Percentiles rank a stretch among this genome's conserved stretches.
These are phyloP conservation scores for Cinclus mexicanus DNA, from an alignment of 2,113 vertebrate genomes.

Conservation along the genomic window DNA sequence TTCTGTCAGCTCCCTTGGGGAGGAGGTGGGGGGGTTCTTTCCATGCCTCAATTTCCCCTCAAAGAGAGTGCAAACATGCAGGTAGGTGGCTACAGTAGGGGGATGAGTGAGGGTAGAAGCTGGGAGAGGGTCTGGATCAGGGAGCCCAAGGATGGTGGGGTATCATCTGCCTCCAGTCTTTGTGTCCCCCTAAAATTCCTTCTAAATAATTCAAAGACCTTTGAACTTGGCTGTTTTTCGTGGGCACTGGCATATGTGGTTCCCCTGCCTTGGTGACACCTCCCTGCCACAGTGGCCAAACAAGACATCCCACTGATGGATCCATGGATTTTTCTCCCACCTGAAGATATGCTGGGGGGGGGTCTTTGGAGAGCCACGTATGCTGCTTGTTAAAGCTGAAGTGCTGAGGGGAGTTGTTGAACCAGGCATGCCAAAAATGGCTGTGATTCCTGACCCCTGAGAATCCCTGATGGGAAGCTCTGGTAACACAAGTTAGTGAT, in stretches of 20 bases:
- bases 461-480: not conserved
- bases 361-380: fast-evolving
- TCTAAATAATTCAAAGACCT: not conserved
- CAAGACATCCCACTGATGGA: not conserved
- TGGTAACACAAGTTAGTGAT: not conserved
- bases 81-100: not conserved
- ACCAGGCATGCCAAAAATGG: not conserved
- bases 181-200: not conserved
- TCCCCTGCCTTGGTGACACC: not conserved
- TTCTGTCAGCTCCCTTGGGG: fast-evolving
- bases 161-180: fast-evolving
- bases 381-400: not conserved
- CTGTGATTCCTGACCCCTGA: not conserved
- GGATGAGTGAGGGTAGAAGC: not conserved
- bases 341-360: not conserved
- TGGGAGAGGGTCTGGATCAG: not conserved
- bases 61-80: fast-evolving
- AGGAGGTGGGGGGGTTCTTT: not conserved
- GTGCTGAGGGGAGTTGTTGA: not conserved
- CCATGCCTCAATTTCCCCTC: not conserved
- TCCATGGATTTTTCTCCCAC: not conserved
- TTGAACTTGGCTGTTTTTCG: fast-evolving
- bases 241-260: fast-evolving
- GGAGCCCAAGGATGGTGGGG: not conserved
- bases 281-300: not conserved